A percentile compares a stretch with the other conserved stretches of the same genome.
phyloP scores from a whole-genome alignment of 2,888 invertebrate genomes.

The Athalia rosae region DNA sequence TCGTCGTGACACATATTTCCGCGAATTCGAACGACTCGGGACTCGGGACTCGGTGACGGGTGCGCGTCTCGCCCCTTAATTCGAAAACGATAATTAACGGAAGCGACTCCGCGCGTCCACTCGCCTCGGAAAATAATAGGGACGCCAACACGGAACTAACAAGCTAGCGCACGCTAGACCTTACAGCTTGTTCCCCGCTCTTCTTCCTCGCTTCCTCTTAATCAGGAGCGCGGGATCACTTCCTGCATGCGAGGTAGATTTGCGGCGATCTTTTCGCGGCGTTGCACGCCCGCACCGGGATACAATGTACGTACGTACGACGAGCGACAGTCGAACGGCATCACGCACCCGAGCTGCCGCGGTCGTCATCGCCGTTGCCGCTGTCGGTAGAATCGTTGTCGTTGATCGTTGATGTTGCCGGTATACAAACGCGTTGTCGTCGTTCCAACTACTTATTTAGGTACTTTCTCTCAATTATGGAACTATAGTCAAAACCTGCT shows the following conservation, averaged over 20 bases:
- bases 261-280: not conserved
- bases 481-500: not conserved
- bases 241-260: too few species aligned
- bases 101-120: not conserved
- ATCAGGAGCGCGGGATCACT: too few species aligned
- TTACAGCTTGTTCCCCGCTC: not conserved
- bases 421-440: too few species aligned
- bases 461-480: slow-evolving; percentile 38
- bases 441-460: not conserved
- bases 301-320: too few species aligned
- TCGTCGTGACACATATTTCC: too few species aligned
- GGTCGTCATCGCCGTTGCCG: not conserved
- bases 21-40: not conserved
- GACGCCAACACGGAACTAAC: slow-evolving; percentile 32
- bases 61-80: not conserved
- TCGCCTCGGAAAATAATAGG: not conserved
- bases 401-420: not conserved
- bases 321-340: not conserved
- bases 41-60: too few species aligned
- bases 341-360: not conserved
- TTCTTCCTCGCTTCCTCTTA: not conserved
- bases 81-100: slow-evolving; percentile 22
- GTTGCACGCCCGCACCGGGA: not conserved
- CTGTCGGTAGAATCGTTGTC: not conserved
- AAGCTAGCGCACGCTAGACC: slow-evolving; percentile 1